Percentiles rank a stretch among this genome's conserved stretches.
Conservation (phyloP, 2,113 vertebrate genomes). For the Columbina picui region DNA sequence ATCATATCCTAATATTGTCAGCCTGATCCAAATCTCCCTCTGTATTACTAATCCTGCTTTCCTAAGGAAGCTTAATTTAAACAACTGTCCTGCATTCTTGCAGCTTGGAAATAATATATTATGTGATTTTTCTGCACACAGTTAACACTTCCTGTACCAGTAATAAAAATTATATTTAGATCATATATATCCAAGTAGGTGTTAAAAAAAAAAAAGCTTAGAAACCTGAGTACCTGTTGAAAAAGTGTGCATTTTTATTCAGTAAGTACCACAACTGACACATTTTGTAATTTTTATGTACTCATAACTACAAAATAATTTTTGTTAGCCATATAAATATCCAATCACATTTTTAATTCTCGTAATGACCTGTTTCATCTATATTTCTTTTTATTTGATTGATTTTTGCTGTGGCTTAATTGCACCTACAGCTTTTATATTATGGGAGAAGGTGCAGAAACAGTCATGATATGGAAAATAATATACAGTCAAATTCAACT, state of each 20-base stretch:
- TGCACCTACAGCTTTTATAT: background rate
- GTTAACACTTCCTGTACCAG: background rate
- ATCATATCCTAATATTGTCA: background rate
- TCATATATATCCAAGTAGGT: background rate
- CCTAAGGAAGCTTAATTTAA: background rate
- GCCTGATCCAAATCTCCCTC: background rate
- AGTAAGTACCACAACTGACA: background rate
- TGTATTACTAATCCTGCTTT: background rate
- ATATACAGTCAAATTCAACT: background rate
- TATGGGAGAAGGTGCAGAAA: background rate
- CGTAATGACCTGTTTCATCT: background rate
- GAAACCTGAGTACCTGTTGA: background rate
- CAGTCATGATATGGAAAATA: background rate
- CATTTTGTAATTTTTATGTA: background rate
- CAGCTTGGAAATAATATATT: background rate
- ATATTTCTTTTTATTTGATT: background rate
- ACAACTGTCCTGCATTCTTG: background rate
- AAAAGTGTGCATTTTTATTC: background rate
- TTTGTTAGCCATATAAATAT: background rate
- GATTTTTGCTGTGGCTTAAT: background rate
- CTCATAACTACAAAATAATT: background rate
- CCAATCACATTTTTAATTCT: background rate
- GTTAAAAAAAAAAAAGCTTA: background rate
- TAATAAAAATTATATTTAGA: background rate
- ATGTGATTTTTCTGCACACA: background rate